Evolutionary conservation across 2,888 invertebrate species (phyloP), one percentile per base, ranked within the genome.

Genomic region (Smittia sp.): DNA sequence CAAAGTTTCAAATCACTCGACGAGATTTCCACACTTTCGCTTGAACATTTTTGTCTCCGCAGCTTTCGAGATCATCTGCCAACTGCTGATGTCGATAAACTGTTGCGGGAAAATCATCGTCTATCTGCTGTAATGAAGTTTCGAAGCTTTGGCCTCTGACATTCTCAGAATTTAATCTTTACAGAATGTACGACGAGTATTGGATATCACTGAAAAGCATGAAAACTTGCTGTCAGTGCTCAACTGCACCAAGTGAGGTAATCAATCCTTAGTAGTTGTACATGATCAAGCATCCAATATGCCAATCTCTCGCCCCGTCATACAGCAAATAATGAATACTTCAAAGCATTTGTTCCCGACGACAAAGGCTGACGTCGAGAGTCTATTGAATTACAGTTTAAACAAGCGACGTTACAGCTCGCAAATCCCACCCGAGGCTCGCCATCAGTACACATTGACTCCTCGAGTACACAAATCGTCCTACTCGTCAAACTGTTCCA

Each of bases 341-440:
- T 58, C 58, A 58, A 58, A 58, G 58, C 18, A 58, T 58, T 58
- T 20, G 18, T 58, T 58, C 18, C 58, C 58, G 22, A 20, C 58
- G 18, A 18, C 58, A 22, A 58, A 58, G 11, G 20, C 20, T 9
- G 58, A 58, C 22, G 58, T 58, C 9, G 58, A 58, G 18, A 58
- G 2, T 58, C 22, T 58, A 58, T 58, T 58, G 22, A 58, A 58
- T 58, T 58, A 58, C 22, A 58, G 58, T 58, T 58, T 58, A 18
- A 58, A 18, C 18, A 18, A 58, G 18, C 18, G 18, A 18, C 58
- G 58, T 2, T 58, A 58, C 20, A 18, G 18, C 22, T 20, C 58
- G 6, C 58, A 58, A 58, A 58, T 58, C 9, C 15, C 18, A 58
- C 58, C 18, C n/a, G 58, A 58, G 18, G 58, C 58, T 20, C 58